Percentiles rank a stretch among this genome's conserved stretches.
Evolutionary conservation across 2,888 invertebrate species (phyloP).

Genomic region (Malachius bipustulatus): DNA sequence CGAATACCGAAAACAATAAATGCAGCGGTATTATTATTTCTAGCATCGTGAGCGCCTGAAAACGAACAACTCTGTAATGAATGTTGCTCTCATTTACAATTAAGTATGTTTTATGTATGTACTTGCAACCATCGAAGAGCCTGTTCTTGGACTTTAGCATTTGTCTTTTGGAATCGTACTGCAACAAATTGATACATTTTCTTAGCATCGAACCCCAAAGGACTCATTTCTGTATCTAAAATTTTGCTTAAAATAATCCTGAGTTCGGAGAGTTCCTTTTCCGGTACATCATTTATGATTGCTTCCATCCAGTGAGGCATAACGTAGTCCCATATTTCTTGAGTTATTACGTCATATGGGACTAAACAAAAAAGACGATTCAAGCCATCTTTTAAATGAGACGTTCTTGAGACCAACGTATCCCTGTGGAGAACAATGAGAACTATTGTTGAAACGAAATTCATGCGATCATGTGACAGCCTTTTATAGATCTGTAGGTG

Average conservation of each 20-base stretch:
- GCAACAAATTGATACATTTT: constrained; percentile 92
- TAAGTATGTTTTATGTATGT: no score
- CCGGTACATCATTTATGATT: constrained; percentile 82
- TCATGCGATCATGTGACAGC: no score
- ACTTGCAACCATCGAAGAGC: constrained; percentile 82
- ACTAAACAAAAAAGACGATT: constrained; percentile 90
- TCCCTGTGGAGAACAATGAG: no score
- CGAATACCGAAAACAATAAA: constrained; percentile 82
- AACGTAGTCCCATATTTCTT: constrained; percentile 94
- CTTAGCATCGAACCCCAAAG: constrained; percentile 86
- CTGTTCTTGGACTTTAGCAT: constrained; percentile 74
- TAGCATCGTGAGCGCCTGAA: constrained; percentile 69
- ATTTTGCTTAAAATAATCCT: constrained; percentile 84
- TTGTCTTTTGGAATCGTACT: constrained; percentile 67
- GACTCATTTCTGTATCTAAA: constrained; percentile 90
- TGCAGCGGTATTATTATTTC: constrained; percentile 83
- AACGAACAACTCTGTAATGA: constrained; percentile 17
- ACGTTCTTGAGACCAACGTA: constrained; percentile 72
- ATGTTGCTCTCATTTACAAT: no score
- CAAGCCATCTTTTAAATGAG: constrained; percentile 89
- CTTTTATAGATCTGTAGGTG: no score
- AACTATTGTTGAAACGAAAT: no score
- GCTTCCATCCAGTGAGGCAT: constrained; percentile 99
- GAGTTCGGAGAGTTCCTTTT: constrained; percentile 73
- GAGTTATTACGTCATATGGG: constrained; percentile 93